Percentiles rank a stretch among this genome's conserved stretches.
Conservation (phyloP, 2,888 invertebrate genomes). For the Pandemis heparana region DNA sequence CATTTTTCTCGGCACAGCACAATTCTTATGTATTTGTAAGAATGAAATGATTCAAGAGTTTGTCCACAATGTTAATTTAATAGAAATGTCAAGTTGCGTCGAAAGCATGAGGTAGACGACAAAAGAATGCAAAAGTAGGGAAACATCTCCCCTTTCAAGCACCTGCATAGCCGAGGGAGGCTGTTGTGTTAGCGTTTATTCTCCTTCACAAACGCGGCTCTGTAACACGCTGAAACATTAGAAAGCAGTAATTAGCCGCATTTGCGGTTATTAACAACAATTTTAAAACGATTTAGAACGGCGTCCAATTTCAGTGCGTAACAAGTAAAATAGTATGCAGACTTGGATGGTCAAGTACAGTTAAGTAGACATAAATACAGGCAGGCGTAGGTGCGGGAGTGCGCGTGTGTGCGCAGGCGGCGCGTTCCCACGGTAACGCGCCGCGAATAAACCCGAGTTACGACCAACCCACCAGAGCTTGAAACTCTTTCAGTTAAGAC, state of each 20-base stretch:
- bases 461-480: constrained; percentile 67
- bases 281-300: constrained; percentile 22
- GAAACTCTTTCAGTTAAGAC: constrained; percentile 55
- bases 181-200: constrained; percentile 47
- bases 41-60: neutral
- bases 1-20: neutral
- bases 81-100: constrained; percentile 7
- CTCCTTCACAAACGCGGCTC: constrained; percentile 5
- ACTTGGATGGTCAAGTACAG: constrained; percentile 44
- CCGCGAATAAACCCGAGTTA: constrained; percentile 61
- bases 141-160: constrained; percentile 51
- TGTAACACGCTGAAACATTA: constrained; percentile 1
- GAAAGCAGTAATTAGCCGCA: constrained; percentile 4
- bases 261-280: constrained; percentile 11
- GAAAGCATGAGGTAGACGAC: constrained; percentile 6
- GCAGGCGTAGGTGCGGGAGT: constrained; percentile 43
- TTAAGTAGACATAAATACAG: constrained; percentile 42
- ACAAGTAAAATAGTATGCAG: constrained; percentile 46
- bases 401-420: constrained; percentile 52
- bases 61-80: constrained; percentile 22
- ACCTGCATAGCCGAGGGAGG: constrained; percentile 52
- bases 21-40: constrained; percentile 1
- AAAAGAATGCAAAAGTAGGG: constrained; percentile 45
- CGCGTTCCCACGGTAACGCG: constrained; percentile 76
- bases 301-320: constrained; percentile 28